Evolutionary conservation across 2,888 invertebrate species (phyloP).

Genomic region (Lypha dubia): DNA sequence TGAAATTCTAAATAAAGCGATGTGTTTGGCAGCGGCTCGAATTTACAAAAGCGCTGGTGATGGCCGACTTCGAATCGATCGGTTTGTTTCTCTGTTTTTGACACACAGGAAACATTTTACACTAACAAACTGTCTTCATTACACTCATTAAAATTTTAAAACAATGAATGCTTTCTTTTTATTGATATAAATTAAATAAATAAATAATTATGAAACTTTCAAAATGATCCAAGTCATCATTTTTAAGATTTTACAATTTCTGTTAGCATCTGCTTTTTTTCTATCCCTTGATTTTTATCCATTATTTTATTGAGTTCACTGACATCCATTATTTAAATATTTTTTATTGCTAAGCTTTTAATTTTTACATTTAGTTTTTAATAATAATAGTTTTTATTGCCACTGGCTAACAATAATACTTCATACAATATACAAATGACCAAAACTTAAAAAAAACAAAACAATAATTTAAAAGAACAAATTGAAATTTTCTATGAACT

Average conservation of each 20-base stretch:
- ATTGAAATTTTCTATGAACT: slow-evolving; percentile 59
- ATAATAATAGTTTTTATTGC: slow-evolving; percentile 55
- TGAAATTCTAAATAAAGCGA: too few relatives aligned
- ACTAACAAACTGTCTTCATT: too few relatives aligned
- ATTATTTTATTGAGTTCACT: background rate
- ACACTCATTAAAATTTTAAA: too few relatives aligned
- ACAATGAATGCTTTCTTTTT: too few relatives aligned
- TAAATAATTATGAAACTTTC: background rate
- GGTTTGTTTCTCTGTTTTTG: too few relatives aligned
- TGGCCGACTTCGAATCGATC: too few relatives aligned
- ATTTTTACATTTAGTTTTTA: slow-evolving; percentile 18
- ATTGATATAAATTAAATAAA: too few relatives aligned
- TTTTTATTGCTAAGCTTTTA: background rate
- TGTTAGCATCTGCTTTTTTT: background rate
- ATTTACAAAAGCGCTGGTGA: too few relatives aligned
- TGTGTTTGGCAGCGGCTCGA: too few relatives aligned
- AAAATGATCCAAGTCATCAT: background rate
- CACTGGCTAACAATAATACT: slow-evolving; percentile 71
- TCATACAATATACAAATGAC: slow-evolving; percentile 62
- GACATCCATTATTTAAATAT: background rate
- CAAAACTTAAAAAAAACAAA: slow-evolving; percentile 37
- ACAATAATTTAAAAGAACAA: slow-evolving; percentile 25
- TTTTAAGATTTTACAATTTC: background rate
- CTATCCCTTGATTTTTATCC: background rate
- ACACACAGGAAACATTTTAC: too few relatives aligned